These are phyloP conservation scores for Strigamia transsilvanica DNA, from an alignment of 2,888 invertebrate species.

Conservation along the genomic window DNA sequence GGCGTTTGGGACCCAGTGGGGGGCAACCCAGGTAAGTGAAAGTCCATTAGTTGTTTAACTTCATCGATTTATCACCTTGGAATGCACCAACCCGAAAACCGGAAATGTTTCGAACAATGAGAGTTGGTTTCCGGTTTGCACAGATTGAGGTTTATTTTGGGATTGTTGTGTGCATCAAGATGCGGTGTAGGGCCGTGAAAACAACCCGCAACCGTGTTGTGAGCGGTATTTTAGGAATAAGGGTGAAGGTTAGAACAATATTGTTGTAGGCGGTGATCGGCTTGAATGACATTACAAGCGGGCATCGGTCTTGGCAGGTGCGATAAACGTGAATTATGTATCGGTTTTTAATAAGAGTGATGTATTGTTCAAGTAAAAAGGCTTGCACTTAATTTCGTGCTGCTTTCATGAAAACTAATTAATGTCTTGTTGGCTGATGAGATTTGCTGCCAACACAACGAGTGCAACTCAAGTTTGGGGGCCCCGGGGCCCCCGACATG, in stretches of 20 bases:
- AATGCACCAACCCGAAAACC: background rate
- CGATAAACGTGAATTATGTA: background rate
- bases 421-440: background rate
- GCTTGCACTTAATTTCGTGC: background rate
- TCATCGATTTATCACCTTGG: conserved; percentile 1
- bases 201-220: background rate
- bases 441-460: background rate
- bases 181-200: conserved; percentile 15
- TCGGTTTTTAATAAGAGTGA: conserved; percentile 27
- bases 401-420: background rate
- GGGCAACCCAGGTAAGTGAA: conserved; percentile 16
- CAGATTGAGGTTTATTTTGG: conserved; percentile 29
- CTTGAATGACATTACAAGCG: conserved; percentile 1
- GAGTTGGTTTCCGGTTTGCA: background rate
- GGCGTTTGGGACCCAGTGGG: background rate
- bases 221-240: background rate
- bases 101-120: conserved; percentile 17
- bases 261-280: background rate
- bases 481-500: background rate
- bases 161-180: conserved; percentile 12
- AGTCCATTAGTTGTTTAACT: conserved; percentile 18
- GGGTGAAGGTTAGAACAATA: conserved; percentile 11
- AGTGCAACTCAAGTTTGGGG: background rate
- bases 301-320: conserved; percentile 19
- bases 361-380: conserved; percentile 6